Evolutionary conservation across 2,888 invertebrate genomes (phyloP).

Genomic region (Apotomis capreana): DNA sequence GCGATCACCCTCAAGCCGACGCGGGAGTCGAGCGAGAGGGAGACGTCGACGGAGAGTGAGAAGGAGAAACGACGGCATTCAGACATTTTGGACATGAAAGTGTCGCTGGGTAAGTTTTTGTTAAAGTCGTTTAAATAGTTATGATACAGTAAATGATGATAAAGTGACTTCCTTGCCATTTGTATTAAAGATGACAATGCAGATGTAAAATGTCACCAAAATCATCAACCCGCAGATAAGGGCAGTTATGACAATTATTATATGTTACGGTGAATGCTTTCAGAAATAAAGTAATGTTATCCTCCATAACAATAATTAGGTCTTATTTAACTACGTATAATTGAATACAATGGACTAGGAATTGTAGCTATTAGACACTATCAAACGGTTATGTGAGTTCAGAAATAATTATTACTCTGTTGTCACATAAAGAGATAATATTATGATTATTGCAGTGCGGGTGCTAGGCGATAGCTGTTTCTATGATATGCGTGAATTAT

Average conservation of each 20-base stretch:
- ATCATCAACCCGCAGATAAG: no score
- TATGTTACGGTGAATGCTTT: constrained; percentile 34
- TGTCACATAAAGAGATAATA: constrained; percentile 7
- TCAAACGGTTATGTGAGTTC: constrained; percentile 19
- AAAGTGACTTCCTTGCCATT: neutral
- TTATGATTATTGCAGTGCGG: neutral
- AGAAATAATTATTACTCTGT: constrained; percentile 16
- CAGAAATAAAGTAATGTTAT: neutral
- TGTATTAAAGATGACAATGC: no score
- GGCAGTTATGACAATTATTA: neutral
- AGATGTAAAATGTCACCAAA: no score
- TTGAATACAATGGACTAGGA: constrained; percentile 15
- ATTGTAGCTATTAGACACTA: constrained; percentile 24
- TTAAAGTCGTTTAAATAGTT: neutral
- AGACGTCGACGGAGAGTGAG: constrained; percentile 77
- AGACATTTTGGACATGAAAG: constrained; percentile 76
- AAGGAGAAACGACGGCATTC: constrained; percentile 76
- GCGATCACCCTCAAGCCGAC: constrained; percentile 69
- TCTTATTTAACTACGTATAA: constrained; percentile 2
- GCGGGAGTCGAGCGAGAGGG: constrained; percentile 76
- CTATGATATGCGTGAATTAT: neutral
- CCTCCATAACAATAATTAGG: neutral
- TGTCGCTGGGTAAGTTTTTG: constrained; percentile 68
- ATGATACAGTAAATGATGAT: neutral
- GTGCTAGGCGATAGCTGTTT: constrained; percentile 10